Evolutionary conservation across 2,888 invertebrate genomes (phyloP), one percentile per base, ranked within the genome.

Genomic region (Tromatobia lineatoria): DNA sequence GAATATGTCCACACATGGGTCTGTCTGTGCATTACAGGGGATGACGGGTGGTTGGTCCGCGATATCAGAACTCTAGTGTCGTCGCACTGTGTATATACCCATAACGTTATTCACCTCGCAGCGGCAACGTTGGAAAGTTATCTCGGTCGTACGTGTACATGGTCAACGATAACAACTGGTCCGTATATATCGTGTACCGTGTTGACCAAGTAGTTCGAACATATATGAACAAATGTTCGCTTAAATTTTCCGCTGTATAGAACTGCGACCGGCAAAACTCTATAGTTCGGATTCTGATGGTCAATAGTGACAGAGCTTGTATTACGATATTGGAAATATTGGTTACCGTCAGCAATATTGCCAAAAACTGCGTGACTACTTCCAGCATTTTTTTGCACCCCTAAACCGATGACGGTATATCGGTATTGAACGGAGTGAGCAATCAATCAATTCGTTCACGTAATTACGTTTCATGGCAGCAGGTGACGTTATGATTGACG

Each of bases 31-130:
- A 15, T 25, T 57, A 57, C 57, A 15, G n/a, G 1, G 23, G 54
- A 54, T 57, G 57, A 57, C 57, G 57, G 57, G 57, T 57, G 57
- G 25, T 25, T 25, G 57, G 57, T 50, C 25, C 57, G 25, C 57
- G 57, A 57, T 57, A 57, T n/a, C 13, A 57, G 57, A 57, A 57
- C 57, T 57, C 57, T 25, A 25, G 23, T 23, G 13, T 11, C 57
- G 15, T 25, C 25, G 57, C 3, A 6, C 13, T 3, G 57, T 15
- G 10, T 25, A 25, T 25, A 25, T 52, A 3, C 23, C 3, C 54
- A 52, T 20, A 6, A 25, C 57, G 25, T 25, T 57, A 57, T 57
- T 57, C 57, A 57, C 25, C 25, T 25, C 25, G 54, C 13, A 23
- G 23, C 23, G 20, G 3, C 10, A 1, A 57, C 57, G 15, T 23